A percentile compares a stretch with the other conserved stretches of the same genome.
Evolutionary conservation across 1,140 invertebrate genomes (phyloP).

Genomic region (Berghia stephanieae): DNA sequence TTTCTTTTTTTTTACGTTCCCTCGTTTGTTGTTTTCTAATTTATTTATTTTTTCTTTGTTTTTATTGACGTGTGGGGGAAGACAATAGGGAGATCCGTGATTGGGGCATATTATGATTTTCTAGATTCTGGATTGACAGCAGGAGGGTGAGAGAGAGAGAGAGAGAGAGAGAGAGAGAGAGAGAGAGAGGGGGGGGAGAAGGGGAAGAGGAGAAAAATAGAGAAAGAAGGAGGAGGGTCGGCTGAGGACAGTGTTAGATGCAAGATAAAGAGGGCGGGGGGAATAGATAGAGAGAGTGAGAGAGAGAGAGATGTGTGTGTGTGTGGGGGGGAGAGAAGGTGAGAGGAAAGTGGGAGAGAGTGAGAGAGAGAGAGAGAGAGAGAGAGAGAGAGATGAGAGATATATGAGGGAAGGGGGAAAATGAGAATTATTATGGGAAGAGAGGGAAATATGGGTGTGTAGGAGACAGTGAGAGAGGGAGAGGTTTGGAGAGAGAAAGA

Average conservation of each 20-base stretch:
- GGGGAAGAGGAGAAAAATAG: not conserved
- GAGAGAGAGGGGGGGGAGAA: not conserved
- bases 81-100: not conserved
- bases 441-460: no score
- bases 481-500: no score
- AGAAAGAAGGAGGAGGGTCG: not conserved
- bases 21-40: not conserved
- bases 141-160: not conserved
- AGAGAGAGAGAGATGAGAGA: not conserved
- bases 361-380: not conserved
- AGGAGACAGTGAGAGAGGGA: no score
- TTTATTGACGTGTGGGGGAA: not conserved
- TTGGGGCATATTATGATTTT: no score
- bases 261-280: not conserved
- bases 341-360: not conserved
- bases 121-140: not conserved
- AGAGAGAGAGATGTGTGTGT: conserved; percentile 15
- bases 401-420: no score
- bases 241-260: not conserved
- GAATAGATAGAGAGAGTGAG: not conserved
- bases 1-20: not conserved
- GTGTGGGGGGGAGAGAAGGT: conserved; percentile 9
- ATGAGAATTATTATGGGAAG: no score
- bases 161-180: not conserved
- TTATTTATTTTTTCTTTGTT: not conserved